Evolutionary conservation across 2,797 vertebrate species (phyloP).

Genomic region (Clarias laeviceps): DNA sequence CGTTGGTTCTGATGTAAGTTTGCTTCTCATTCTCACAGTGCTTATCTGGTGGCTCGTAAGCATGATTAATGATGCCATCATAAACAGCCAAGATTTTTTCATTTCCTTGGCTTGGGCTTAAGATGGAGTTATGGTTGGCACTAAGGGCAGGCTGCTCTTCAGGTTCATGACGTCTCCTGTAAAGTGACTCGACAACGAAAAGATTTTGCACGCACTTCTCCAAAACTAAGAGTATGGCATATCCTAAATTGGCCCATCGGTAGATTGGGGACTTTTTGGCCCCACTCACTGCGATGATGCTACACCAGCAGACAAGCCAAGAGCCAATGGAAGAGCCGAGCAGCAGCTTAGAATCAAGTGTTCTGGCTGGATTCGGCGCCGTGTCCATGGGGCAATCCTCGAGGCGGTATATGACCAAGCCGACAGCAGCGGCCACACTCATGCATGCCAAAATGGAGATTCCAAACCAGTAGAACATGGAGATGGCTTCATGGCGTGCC

Average conservation of each 20-base stretch:
- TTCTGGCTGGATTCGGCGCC: constrained; percentile 85
- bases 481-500: constrained; percentile 82
- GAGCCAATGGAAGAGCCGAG: constrained; percentile 89
- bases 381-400: constrained; percentile 81
- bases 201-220: constrained; percentile 96
- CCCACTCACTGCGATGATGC: constrained; percentile 81
- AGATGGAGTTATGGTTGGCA: background rate
- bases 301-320: constrained; percentile 96
- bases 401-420: constrained; percentile 83
- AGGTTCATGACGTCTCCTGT: constrained; percentile 75
- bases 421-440: constrained; percentile 78
- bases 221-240: constrained; percentile 84
- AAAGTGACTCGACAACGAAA: constrained; percentile 91
- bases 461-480: constrained; percentile 90
- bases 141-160: constrained; percentile 56
- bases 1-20: constrained; percentile 61
- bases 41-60: constrained; percentile 61
- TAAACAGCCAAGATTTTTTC: constrained; percentile 81
- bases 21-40: constrained; percentile 58
- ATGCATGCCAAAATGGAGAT: constrained; percentile 83
- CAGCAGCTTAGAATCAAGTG: constrained; percentile 87
- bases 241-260: constrained; percentile 88
- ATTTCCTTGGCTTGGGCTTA: constrained; percentile 56
- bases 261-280: constrained; percentile 74
- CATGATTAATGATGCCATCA: constrained; percentile 75